phyloP scores from a whole-genome alignment of 2,113 vertebrate genomes.

The Procavia capensis region DNA sequence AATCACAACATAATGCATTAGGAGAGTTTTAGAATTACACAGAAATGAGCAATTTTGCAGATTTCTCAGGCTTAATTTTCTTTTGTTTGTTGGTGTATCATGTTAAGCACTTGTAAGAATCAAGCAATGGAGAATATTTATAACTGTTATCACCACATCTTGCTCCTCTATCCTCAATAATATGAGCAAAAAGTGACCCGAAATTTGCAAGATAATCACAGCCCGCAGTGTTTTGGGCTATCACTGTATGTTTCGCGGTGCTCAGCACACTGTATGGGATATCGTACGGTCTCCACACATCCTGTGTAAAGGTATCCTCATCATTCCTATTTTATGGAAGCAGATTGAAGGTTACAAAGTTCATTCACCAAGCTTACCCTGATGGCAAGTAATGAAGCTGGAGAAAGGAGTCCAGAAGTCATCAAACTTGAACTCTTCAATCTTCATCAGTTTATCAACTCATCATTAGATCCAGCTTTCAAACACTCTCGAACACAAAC shows the following conservation, averaged over 20 bases:
- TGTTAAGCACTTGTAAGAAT: background rate
- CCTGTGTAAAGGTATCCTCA: background rate
- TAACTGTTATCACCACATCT: background rate
- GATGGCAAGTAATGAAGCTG: background rate
- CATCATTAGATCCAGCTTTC: background rate
- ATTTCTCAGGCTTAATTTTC: background rate
- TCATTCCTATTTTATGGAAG: background rate
- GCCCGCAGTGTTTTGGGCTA: background rate
- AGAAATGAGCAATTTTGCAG: background rate
- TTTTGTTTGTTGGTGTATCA: background rate
- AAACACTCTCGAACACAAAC: background rate
- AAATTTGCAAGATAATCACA: background rate
- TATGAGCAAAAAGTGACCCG: background rate
- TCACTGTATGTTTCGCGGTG: background rate
- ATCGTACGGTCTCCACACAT: background rate
- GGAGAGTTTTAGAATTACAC: background rate
- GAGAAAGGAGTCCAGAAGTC: background rate
- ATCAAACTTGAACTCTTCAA: conserved; percentile 24
- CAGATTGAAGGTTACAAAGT: background rate
- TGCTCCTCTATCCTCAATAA: background rate
- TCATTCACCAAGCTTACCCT: background rate
- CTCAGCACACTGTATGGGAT: background rate
- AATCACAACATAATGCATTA: background rate
- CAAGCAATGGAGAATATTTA: background rate
- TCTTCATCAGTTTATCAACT: background rate